phyloP scores from a whole-genome alignment of 2,113 vertebrate species.

The Salvelinus sp. region DNA sequence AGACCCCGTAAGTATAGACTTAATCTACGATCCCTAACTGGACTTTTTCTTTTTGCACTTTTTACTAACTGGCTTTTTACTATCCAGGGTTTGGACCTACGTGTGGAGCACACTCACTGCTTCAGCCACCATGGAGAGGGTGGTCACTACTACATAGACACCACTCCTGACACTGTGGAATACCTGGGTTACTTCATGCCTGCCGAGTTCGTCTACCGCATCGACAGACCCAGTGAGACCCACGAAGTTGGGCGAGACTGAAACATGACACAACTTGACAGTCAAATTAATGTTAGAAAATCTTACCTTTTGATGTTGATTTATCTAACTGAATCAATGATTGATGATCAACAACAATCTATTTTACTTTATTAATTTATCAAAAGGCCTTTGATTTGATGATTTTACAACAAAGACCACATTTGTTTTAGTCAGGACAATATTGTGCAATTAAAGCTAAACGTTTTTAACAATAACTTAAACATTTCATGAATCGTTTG shows the following conservation, averaged over 20 bases:
- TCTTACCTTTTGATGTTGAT: neutral
- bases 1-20: constrained; percentile 85
- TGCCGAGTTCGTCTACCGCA: constrained; percentile 88
- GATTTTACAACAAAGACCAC: neutral
- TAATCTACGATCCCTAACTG: neutral
- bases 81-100: constrained; percentile 88
- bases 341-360: neutral
- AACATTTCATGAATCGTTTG: too few relatives aligned
- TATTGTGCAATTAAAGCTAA: neutral
- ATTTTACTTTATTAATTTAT: neutral
- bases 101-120: constrained; percentile 91
- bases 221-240: constrained; percentile 84
- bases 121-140: constrained; percentile 94
- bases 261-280: constrained; percentile 20
- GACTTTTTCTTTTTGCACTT: neutral
- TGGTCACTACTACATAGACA: constrained; percentile 94
- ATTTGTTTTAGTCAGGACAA: neutral
- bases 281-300: neutral
- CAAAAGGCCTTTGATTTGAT: neutral
- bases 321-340: neutral
- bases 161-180: constrained; percentile 86
- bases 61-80: neutral
- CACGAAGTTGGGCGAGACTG: constrained; percentile 83
- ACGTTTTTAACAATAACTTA: neutral
- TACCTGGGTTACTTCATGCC: constrained; percentile 90